Conservation (phyloP, 35 echinoderm and acorn worm genomes). For the Chiridota heheva region DNA sequence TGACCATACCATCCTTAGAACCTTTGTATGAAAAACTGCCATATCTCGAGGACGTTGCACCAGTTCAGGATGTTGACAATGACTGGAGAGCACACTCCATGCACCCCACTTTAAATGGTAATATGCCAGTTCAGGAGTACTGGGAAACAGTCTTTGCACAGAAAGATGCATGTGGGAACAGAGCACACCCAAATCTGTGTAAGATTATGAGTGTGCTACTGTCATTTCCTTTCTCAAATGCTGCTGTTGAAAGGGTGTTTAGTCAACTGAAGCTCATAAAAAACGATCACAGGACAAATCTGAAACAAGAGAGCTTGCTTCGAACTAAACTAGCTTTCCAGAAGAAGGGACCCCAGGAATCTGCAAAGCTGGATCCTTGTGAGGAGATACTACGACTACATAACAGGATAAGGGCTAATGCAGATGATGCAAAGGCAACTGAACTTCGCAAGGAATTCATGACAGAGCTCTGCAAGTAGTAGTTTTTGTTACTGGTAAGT, state of each 20-base stretch:
- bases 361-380: constrained; percentile 6
- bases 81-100: constrained; percentile 27
- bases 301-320: not conserved
- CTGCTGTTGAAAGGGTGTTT: not conserved
- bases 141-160: not conserved
- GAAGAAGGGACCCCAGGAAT: not conserved
- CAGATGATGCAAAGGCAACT: not conserved
- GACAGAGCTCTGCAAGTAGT: not conserved
- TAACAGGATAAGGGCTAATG: not conserved
- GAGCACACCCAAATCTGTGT: not conserved
- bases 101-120: not conserved
- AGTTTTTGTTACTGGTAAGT: too few species aligned
- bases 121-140: not conserved
- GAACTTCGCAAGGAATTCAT: not conserved
- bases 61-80: constrained; percentile 17
- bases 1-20: constrained; percentile 14
- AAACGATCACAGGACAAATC: not conserved
- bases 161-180: not conserved
- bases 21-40: constrained; percentile 7
- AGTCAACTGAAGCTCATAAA: constrained; percentile 4
- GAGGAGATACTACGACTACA: constrained; percentile 18
- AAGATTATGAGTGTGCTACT: not conserved
- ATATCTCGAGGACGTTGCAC: constrained; percentile 25
- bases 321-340: constrained; percentile 14
- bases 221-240: constrained; percentile 3